Evolutionary conservation across 2,888 invertebrate genomes (phyloP), one percentile per base, ranked within the genome.

Genomic region (Lagria hirta): DNA sequence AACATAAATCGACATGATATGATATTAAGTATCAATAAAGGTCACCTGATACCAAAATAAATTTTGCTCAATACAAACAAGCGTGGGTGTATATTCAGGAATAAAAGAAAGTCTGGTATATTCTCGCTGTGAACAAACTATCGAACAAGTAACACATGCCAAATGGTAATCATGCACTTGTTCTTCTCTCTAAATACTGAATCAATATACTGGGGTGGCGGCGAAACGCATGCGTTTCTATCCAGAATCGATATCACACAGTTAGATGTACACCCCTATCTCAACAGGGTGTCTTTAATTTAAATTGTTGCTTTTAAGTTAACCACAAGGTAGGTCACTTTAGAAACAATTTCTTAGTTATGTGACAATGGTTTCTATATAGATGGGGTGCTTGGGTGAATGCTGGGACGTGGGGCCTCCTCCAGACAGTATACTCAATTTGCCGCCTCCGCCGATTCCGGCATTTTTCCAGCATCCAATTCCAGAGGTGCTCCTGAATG

Each of bases 401-500:
- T 72, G 72, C 64, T 76, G 80, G 66, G 76, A 80, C 70, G 70
- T 84, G 49, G 86, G 83, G 4, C 86, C 86, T 1, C 91, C 91
- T 0, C 91, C 91, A 1, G 87, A 90, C 70, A 83, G 80, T 44
- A 89, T 90, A 54, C 74, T 89, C 35, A 84, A 83, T 60, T 83
- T 91, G 76, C 91, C 91, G 4, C 91, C 91, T 23, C 91, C 91
- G 0, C 91, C 90, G 1, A 75, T 88, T 54, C 90, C 90, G 2
- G 78, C 83, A 1, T 89, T 88, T 71, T 74, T 91, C 37, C 76
- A 78, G 52, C 73, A 74, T 34, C 62, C 67, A 36, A 51, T 75
- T 43, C 71, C 75, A 4, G 66, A 69, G 51, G 53, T 68, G 13
- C 52, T 65, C 17, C 51, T 65, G 64, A 74, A 79, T 48, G 79